Percentiles rank a stretch among this genome's conserved stretches.
phyloP scores from a whole-genome alignment of 2,888 invertebrate genomes.

The Drosophila affinis region DNA sequence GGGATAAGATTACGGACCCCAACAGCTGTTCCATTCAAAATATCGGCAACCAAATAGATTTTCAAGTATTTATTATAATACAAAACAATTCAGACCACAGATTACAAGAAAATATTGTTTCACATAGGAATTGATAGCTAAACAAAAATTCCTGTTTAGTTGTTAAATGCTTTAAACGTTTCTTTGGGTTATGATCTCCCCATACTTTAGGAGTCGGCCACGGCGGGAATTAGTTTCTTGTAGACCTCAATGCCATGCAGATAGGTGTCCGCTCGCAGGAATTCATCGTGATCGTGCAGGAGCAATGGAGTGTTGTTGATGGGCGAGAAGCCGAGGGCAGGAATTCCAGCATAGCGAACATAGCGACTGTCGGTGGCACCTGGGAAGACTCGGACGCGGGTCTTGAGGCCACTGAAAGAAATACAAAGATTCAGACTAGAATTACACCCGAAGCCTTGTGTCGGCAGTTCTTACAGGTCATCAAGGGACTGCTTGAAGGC shows the following conservation, averaged over 20 bases:
- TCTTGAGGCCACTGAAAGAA: conserved; percentile 86
- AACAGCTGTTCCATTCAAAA: no score
- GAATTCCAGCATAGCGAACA: conserved; percentile 89
- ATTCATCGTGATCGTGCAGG: conserved; percentile 96
- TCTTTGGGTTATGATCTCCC: not conserved
- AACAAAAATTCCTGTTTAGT: not conserved
- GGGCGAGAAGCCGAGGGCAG: conserved; percentile 96
- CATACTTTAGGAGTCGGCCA: conserved; percentile 65
- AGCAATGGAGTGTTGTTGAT: conserved; percentile 93
- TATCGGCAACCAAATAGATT: no score
- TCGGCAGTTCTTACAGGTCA: conserved; percentile 85
- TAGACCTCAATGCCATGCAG: conserved; percentile 92
- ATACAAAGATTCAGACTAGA: not conserved
- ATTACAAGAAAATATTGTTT: not conserved
- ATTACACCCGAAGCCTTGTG: not conserved
- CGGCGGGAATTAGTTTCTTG: conserved; percentile 78
- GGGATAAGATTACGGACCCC: not conserved
- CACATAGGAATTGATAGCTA: not conserved
- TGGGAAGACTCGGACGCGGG: conserved; percentile 91
- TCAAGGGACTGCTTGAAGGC: conserved; percentile 88
- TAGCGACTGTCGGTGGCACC: conserved; percentile 96
- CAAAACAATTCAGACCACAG: not conserved
- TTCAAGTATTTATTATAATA: not conserved
- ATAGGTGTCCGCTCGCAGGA: conserved; percentile 90
- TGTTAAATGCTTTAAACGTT: not conserved